Evolutionary conservation across 2,888 invertebrate genomes (phyloP).

Genomic region (Andrena haemorrhoa): DNA sequence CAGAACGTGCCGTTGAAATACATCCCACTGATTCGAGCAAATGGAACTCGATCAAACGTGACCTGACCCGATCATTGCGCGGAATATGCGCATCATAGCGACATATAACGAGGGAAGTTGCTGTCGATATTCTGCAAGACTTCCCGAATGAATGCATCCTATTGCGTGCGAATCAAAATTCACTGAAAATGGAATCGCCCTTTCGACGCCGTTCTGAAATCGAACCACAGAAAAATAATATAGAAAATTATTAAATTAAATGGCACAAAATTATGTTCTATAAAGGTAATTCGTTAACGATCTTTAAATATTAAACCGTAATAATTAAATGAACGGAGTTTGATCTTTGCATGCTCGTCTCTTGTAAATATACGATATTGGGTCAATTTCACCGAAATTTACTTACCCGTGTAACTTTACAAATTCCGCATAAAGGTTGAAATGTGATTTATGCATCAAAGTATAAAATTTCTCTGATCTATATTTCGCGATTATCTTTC

Average conservation of each 20-base stretch:
- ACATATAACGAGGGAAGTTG: neutral
- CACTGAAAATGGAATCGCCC: neutral
- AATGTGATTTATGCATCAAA: no score
- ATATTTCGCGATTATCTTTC: neutral
- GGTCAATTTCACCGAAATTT: no score
- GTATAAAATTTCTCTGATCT: no score
- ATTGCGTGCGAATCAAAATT: neutral
- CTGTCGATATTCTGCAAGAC: no score
- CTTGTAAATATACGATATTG: no score
- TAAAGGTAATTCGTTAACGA: neutral
- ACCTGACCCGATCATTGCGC: neutral
- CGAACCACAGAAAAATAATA: neutral
- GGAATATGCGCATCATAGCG: no score
- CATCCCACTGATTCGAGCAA: neutral
- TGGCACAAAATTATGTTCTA: neutral
- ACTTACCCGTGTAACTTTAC: no score
- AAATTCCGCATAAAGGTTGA: no score
- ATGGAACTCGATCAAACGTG: neutral
- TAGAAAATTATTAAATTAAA: neutral
- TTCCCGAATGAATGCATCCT: conserved; percentile 3
- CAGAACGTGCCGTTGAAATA: neutral
- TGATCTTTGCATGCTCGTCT: no score
- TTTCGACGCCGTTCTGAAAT: neutral
- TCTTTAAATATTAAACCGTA: neutral
- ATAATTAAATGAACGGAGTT: no score